Percentiles rank a stretch among this genome's conserved stretches.
Evolutionary conservation across 2,888 invertebrate species (phyloP).

Genomic region (Heliconius ismenius): DNA sequence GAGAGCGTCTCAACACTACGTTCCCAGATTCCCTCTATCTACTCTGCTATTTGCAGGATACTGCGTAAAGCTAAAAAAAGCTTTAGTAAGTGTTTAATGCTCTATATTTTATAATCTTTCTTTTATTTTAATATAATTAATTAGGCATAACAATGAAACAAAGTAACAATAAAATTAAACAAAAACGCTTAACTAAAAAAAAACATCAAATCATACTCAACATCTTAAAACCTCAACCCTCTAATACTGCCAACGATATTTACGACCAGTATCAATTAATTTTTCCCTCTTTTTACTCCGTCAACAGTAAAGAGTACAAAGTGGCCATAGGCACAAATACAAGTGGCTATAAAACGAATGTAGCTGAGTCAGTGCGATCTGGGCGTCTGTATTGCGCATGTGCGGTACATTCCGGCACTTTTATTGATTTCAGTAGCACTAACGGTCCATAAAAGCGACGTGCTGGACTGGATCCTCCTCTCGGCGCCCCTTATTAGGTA

Average conservation of each 20-base stretch:
- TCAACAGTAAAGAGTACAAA: slow-evolving; percentile 76
- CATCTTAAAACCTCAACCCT: slow-evolving; percentile 55
- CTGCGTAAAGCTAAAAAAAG: too few relatives aligned
- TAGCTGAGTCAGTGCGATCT: slow-evolving; percentile 77
- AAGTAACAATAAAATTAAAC: not conserved
- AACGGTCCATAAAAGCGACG: slow-evolving; percentile 82
- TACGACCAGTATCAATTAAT: slow-evolving; percentile 66
- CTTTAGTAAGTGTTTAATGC: not conserved
- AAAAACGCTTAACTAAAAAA: slow-evolving; percentile 18
- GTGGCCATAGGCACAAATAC: slow-evolving; percentile 80
- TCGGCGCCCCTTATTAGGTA: slow-evolving; percentile 78
- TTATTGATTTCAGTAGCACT: slow-evolving; percentile 88
- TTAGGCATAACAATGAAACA: not conserved
- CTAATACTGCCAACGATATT: slow-evolving; percentile 54
- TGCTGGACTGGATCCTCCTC: slow-evolving; percentile 75
- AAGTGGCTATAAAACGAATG: slow-evolving; percentile 81
- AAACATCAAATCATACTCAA: slow-evolving; percentile 45
- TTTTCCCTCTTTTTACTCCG: slow-evolving; percentile 68
- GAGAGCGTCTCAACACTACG: too few relatives aligned
- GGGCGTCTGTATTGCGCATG: slow-evolving; percentile 74
- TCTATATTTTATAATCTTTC: not conserved
- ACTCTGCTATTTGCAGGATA: too few relatives aligned
- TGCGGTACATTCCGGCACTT: slow-evolving; percentile 83
- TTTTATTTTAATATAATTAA: not conserved
- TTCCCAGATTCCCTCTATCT: too few relatives aligned